Conservation (phyloP, 35 echinoderm and acorn worm genomes). For the Strongylocentrotus purpuratus region DNA sequence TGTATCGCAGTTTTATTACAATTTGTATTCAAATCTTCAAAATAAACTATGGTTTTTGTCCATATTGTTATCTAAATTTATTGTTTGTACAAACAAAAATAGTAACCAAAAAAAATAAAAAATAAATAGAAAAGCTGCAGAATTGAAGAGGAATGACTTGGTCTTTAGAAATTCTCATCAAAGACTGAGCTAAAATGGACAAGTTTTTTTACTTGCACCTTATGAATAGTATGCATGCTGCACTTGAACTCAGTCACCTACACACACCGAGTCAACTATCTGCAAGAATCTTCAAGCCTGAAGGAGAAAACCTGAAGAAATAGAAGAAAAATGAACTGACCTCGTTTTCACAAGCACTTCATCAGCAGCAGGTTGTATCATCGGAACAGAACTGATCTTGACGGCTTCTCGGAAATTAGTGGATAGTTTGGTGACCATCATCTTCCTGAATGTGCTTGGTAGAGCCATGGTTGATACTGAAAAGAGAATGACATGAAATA, state of each 20-base stretch:
- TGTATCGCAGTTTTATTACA: too few relatives aligned
- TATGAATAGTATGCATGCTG: background rate
- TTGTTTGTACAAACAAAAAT: too few relatives aligned
- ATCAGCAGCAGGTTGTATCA: slow-evolving; percentile 62
- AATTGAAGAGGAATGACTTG: too few relatives aligned
- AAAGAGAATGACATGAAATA: background rate
- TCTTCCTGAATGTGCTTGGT: slow-evolving; percentile 76
- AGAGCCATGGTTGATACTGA: slow-evolving; percentile 48
- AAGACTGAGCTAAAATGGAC: too few relatives aligned
- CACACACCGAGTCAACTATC: background rate
- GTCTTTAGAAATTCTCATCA: too few relatives aligned
- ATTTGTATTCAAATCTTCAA: too few relatives aligned
- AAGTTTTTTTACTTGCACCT: background rate
- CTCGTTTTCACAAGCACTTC: slow-evolving; percentile 78
- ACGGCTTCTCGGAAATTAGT: slow-evolving; percentile 85
- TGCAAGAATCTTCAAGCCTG: too few relatives aligned
- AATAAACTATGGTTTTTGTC: too few relatives aligned
- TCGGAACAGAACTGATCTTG: slow-evolving; percentile 58
- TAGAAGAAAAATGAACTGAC: slow-evolving; percentile 44
- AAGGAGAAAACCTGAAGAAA: background rate
- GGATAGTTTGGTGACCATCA: slow-evolving; percentile 69
- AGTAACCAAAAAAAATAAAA: too few relatives aligned
- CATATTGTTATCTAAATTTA: too few relatives aligned
- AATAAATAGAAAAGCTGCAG: too few relatives aligned
- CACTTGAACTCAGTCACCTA: background rate